phyloP scores from a whole-genome alignment of 2,888 invertebrate genomes.

The Pseudoips prasinana region DNA sequence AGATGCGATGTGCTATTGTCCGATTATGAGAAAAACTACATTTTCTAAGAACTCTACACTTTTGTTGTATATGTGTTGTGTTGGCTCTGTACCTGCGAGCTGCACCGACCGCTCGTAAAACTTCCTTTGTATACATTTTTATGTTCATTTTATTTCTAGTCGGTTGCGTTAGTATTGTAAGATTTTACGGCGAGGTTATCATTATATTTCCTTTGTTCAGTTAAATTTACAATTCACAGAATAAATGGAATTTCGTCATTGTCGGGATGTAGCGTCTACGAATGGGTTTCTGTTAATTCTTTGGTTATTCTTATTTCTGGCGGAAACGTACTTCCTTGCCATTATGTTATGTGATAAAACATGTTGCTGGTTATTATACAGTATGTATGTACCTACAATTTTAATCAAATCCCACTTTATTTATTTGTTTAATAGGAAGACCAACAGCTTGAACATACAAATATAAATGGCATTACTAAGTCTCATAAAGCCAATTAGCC shows the following conservation, averaged over 20 bases:
- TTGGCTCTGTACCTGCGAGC: constrained; percentile 52
- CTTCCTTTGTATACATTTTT: constrained; percentile 31
- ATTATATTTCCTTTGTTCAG: constrained; percentile 24
- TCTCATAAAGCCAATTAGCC: too few relatives aligned
- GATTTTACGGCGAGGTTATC: constrained; percentile 29
- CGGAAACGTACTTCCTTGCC: neutral
- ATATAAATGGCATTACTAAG: too few relatives aligned
- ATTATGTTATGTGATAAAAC: neutral
- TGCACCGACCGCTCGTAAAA: constrained; percentile 30
- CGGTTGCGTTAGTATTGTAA: constrained; percentile 25
- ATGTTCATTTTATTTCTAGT: constrained; percentile 15
- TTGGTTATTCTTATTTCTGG: neutral
- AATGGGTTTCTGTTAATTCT: too few relatives aligned
- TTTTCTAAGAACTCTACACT: constrained; percentile 53
- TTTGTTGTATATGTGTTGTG: constrained; percentile 57
- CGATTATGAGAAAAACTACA: constrained; percentile 39
- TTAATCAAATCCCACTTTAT: too few relatives aligned
- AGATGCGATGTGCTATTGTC: constrained; percentile 61
- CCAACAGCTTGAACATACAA: too few relatives aligned
- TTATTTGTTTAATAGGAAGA: too few relatives aligned
- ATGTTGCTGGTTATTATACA: too few relatives aligned
- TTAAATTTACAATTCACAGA: constrained; percentile 15
- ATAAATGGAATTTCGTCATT: constrained; percentile 4
- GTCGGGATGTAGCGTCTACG: neutral
- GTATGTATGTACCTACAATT: too few relatives aligned